Conservation (phyloP, 2,113 vertebrate species). For the Rhinoderma darwinii region DNA sequence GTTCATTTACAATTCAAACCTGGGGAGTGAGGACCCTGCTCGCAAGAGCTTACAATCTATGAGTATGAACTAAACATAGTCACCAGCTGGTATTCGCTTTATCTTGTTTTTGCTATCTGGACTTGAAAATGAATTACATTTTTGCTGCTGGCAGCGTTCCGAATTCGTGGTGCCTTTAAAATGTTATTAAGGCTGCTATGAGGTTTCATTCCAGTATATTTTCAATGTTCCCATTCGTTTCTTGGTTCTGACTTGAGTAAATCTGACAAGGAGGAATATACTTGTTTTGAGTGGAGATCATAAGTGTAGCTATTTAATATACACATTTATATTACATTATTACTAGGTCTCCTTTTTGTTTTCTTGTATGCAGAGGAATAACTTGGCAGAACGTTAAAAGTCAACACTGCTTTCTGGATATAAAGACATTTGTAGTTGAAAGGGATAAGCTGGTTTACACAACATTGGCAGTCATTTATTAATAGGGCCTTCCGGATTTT, state of each 20-base stretch:
- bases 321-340: not conserved
- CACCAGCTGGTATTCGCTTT: slow-evolving; percentile 25
- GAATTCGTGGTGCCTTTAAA: not conserved
- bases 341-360: not conserved
- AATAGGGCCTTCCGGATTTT: not conserved
- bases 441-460: not conserved
- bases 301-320: not conserved
- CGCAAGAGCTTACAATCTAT: no score
- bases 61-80: slow-evolving; percentile 1
- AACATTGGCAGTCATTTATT: not conserved
- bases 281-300: not conserved
- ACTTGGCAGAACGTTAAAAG: not conserved
- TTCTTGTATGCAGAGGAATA: not conserved
- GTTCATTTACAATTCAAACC: no score
- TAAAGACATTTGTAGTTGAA: not conserved
- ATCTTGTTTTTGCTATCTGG: slow-evolving; percentile 19
- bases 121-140: slow-evolving; percentile 13
- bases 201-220: not conserved
- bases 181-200: not conserved
- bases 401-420: not conserved
- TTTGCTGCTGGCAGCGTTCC: slow-evolving; percentile 27
- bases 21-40: no score
- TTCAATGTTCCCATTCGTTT: not conserved
- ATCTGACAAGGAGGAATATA: not conserved
- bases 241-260: not conserved